Percentiles rank a stretch among this genome's conserved stretches.
Conservation (phyloP, 2,797 vertebrate genomes). For the Diplodus puntazzo region DNA sequence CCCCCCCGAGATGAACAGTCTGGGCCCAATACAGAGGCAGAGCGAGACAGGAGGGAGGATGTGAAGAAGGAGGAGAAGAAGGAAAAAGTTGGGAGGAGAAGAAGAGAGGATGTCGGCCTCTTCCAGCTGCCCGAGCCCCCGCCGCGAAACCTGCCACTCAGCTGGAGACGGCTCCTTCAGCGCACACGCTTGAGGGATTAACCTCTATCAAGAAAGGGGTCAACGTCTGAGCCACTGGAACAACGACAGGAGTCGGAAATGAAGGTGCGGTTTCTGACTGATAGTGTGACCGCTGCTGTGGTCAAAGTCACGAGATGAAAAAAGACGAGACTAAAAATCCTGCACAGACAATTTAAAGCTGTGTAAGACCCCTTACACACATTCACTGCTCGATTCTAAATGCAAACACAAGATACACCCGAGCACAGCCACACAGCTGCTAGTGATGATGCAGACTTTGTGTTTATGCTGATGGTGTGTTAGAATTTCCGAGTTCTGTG, state of each 20-base stretch:
- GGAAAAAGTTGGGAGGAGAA: constrained; percentile 21
- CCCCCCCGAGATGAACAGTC: constrained; percentile 29
- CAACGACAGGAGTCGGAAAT: constrained; percentile 22
- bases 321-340: not conserved
- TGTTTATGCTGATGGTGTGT: too few relatives aligned
- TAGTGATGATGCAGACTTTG: not conserved
- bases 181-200: constrained; percentile 54
- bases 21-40: constrained; percentile 25
- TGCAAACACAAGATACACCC: not conserved
- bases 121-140: constrained; percentile 18
- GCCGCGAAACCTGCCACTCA: constrained; percentile 51
- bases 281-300: not conserved
- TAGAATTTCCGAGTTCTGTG: too few relatives aligned
- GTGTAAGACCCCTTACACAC: not conserved
- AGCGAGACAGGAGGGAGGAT: not conserved
- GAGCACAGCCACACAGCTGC: not conserved
- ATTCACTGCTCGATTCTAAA: not conserved
- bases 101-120: constrained; percentile 11
- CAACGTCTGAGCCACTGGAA: constrained; percentile 30
- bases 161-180: constrained; percentile 51
- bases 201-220: constrained; percentile 58
- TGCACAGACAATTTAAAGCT: not conserved
- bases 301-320: constrained; percentile 14
- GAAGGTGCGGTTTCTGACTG: constrained; percentile 29
- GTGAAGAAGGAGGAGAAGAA: constrained; percentile 3